phyloP scores from a whole-genome alignment of 1,140 invertebrate genomes.

The Drosophila serrata region DNA sequence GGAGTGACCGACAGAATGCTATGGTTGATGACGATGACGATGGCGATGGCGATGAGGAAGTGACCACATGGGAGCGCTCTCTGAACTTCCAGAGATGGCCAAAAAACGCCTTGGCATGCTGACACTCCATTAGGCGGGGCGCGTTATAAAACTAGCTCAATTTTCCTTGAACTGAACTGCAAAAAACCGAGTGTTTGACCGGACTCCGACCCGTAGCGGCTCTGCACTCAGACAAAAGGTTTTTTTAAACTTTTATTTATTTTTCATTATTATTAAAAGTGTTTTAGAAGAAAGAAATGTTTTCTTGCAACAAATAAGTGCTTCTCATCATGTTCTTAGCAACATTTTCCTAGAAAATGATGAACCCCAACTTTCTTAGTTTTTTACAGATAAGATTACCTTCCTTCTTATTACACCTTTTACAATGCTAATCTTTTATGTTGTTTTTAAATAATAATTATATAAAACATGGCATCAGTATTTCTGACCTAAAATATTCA shows the following conservation, averaged over 20 bases:
- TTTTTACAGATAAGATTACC: neutral
- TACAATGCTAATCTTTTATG: neutral
- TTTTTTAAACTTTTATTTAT: neutral
- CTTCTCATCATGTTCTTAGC: neutral
- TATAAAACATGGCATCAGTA: neutral
- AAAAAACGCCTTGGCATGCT: slow-evolving; percentile 35
- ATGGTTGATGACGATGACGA: neutral
- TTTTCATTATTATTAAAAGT: neutral
- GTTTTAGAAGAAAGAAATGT: neutral
- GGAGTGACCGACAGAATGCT: neutral
- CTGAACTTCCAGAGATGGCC: slow-evolving; percentile 34
- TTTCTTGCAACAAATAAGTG: neutral
- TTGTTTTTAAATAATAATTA: neutral
- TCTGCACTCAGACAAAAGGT: neutral
- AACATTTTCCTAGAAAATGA: no score
- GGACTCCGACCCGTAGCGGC: slow-evolving; percentile 25
- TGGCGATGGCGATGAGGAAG: slow-evolving; percentile 22
- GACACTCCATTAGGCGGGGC: slow-evolving; percentile 45
- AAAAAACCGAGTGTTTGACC: slow-evolving; percentile 27
- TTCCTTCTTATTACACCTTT: neutral
- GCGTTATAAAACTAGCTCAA: slow-evolving; percentile 61
- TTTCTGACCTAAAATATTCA: neutral
- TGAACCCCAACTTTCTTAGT: no score
- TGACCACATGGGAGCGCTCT: slow-evolving; percentile 22
- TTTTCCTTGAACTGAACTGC: slow-evolving; percentile 72